Percentiles rank a stretch among this genome's conserved stretches.
Evolutionary conservation across 2,888 invertebrate genomes (phyloP).

Genomic region (Galeruca laticollis): DNA sequence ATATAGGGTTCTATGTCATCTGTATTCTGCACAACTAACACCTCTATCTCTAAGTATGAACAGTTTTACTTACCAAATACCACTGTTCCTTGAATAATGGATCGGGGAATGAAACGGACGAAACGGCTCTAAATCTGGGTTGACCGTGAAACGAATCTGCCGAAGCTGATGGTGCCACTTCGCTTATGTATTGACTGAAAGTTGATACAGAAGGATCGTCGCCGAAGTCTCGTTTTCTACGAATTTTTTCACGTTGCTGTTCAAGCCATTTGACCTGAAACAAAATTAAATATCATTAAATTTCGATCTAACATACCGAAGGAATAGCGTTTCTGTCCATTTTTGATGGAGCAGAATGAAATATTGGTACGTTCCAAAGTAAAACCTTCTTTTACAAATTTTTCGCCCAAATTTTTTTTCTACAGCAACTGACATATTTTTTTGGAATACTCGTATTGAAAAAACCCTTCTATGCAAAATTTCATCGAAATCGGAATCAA

Average conservation of each 20-base stretch:
- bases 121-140: slow-evolving; percentile 65
- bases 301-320: not conserved
- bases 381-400: too few species aligned
- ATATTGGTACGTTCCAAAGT: too few species aligned
- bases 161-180: slow-evolving; percentile 66
- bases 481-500: too few species aligned
- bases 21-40: too few species aligned
- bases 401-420: too few species aligned
- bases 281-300: slow-evolving; percentile 32
- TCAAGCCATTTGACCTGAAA: slow-evolving; percentile 91
- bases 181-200: slow-evolving; percentile 65
- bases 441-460: too few species aligned
- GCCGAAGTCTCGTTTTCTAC: slow-evolving; percentile 88
- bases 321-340: too few species aligned
- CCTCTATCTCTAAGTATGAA: too few species aligned
- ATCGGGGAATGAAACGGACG: slow-evolving; percentile 79
- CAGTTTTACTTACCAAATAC: slow-evolving; percentile 97
- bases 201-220: slow-evolving; percentile 69
- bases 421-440: too few species aligned
- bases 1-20: too few species aligned
- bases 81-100: slow-evolving; percentile 95
- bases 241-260: slow-evolving; percentile 90
- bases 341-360: too few species aligned
- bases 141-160: slow-evolving; percentile 58
- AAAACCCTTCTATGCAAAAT: too few species aligned